Evolutionary conservation across 2,797 vertebrate genomes (phyloP).

Genomic region (Vespertilio murinus): DNA sequence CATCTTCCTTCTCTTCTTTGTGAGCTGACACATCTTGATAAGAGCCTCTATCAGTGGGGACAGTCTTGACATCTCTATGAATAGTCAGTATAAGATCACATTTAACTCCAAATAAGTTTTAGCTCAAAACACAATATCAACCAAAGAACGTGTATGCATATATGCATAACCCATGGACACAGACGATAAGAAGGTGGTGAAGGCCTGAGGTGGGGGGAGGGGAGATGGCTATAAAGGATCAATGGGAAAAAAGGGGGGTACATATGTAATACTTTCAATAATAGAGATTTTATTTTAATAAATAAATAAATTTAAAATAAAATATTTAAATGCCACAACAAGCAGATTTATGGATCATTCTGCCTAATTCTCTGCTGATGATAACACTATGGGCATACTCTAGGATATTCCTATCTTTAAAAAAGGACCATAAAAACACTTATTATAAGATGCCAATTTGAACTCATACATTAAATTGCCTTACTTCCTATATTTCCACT

Average conservation of each 20-base stretch:
- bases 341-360: neutral
- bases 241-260: no score
- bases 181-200: no score
- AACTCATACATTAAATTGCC: neutral
- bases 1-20: neutral
- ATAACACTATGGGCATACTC: neutral
- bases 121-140: neutral
- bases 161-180: no score
- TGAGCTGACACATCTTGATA: neutral
- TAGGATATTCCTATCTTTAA: neutral
- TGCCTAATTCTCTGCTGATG: neutral
- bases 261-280: no score
- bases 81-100: neutral
- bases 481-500: neutral
- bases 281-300: no score
- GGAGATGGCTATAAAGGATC: no score
- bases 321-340: slow-evolving; percentile 39
- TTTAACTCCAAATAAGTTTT: slow-evolving; percentile 16
- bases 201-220: no score
- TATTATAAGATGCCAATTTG: neutral
- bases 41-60: neutral
- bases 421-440: neutral
- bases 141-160: no score
- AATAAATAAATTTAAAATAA: neutral
- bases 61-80: neutral